phyloP scores from a whole-genome alignment of 2,888 invertebrate species.

The Ethmia dodecea region DNA sequence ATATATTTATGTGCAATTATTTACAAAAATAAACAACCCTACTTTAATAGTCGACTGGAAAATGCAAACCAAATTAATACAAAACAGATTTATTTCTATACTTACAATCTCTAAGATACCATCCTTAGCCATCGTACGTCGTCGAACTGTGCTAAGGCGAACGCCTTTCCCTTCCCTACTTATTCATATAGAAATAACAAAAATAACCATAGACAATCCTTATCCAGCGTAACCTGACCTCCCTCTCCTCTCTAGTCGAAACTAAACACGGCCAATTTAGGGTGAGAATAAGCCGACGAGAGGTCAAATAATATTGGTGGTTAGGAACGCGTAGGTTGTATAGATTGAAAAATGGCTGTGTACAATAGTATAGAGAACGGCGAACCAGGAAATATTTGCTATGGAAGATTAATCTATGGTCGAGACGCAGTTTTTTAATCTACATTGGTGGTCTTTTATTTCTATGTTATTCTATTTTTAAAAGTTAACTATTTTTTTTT shows the following conservation, averaged over 20 bases:
- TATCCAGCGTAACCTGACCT: constrained; percentile 38
- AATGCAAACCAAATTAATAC: constrained; percentile 8
- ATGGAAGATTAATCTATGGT: constrained; percentile 65
- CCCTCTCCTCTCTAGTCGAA: constrained; percentile 4
- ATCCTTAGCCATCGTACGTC: constrained; percentile 47
- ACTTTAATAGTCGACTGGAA: no score
- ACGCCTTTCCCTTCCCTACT: constrained; percentile 73
- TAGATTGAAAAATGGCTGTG: constrained; percentile 70
- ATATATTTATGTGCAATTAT: no score
- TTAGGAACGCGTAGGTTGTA: constrained; percentile 62
- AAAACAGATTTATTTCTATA: constrained; percentile 26
- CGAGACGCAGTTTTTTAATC: constrained; percentile 27
- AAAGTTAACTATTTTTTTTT: no score
- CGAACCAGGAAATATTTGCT: constrained; percentile 69
- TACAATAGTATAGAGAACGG: constrained; percentile 66
- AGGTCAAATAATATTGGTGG: constrained; percentile 37
- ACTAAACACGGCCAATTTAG: constrained; percentile 3
- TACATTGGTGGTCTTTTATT: no score
- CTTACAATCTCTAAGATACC: constrained; percentile 40
- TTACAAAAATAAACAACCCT: no score
- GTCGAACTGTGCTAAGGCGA: constrained; percentile 71
- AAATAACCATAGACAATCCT: constrained; percentile 50
- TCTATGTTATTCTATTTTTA: no score
- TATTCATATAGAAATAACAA: constrained; percentile 77
- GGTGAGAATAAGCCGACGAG: constrained; percentile 24